Base-by-base conservation (phyloP, 1,140 invertebrate genomes). In the Conus betulinus region DNA sequence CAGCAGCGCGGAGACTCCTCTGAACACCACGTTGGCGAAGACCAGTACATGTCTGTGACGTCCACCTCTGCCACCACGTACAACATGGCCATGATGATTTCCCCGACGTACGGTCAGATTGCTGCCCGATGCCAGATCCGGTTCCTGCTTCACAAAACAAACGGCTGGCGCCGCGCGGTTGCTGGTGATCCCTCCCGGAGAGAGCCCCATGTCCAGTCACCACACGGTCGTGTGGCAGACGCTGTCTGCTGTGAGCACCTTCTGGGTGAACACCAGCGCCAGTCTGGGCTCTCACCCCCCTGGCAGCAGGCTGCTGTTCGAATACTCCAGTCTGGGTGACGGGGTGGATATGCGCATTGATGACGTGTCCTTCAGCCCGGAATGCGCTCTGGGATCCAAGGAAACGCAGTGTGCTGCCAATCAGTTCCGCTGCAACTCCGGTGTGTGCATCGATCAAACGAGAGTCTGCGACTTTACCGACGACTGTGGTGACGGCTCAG, bases 321-420 rank as follows among this genome's bases (percentile, higher is more conserved):
- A 93, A 87, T 91, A 88, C 76, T 74, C 91, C 3, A 90, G 91
- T 6, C 97, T 96, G 84, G 96, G 96, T 79, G 94, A 97, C 91
- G 78, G 79, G 97, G 97, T 3, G 96, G 97, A 97, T 90, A 97
- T 97, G 74, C 97, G 97, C 0, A 96, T 98, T 20, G 97, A 98
- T 93, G 97, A 98, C 93, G 96, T 98, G 0, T 95, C 96, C 23
- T 96, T 97, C 90, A 87, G 89, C n/a, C 96, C 95, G 71, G 91
- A 94, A 86, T 95, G 94, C 91, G 92, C 87, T 25, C 84, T 93
- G 39, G 79, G 90, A 88, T 63, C 89, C 88, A 86, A 84, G 53
- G 82, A 71, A 17, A 60, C 91, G 85, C 55, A n/a, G 20, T 87
- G 84, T 87, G 91, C 82, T 27, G 92, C 91, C 91, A 91, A 92